Evolutionary conservation across 2,888 invertebrate species (phyloP), one percentile per base, ranked within the genome.

Genomic region (Apodemia hepburni): DNA sequence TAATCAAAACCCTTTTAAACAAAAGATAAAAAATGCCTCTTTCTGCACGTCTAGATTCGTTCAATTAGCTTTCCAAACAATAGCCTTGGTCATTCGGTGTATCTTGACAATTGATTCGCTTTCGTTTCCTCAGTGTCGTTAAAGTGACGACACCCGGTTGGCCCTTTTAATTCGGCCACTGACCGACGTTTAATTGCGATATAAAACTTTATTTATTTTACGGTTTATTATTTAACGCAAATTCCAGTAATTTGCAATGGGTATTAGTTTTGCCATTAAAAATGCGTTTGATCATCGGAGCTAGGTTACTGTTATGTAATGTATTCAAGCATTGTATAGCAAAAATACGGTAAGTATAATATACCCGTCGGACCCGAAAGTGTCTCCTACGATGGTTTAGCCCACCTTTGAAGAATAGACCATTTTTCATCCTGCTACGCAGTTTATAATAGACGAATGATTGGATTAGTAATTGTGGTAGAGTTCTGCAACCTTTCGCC

Each of bases 21-120:
- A 38, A 38, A 12, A 38, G 38, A 38, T 38, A 33, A 38, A 38
- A 38, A 38, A 38, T 38, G 38, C 38, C 12, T 38, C 38, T 38
- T 38, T 38, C 12, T 38, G 38, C 38, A 38, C 38, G 38, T 38
- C 38, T 38, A 38, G 38, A 3, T 38, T 9, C 7, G 38, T 38
- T 38, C 38, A 38, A 38, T 38, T 38, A 42, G 80, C 82, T 88
- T 88, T 84, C 81, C 80, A 79, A 86, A 90, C 87, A 87, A 87
- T 85, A 82, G 87, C 85, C 83, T 84, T 85, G 82, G 86, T 88
- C 87, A 89, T 89, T 89, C 87, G 82, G 78, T 77, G 75, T 75
- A 74, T 81, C 78, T 42, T 70, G 70, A 73, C 85, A 79, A 88
- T 87, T 84, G 86, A 86, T 87, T 85, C 89, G 91, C 91, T 91